A percentile compares a stretch with the other conserved stretches of the same genome.
Conservation (phyloP, 2,888 invertebrate species). For the Callyntrura guangdongensis region DNA sequence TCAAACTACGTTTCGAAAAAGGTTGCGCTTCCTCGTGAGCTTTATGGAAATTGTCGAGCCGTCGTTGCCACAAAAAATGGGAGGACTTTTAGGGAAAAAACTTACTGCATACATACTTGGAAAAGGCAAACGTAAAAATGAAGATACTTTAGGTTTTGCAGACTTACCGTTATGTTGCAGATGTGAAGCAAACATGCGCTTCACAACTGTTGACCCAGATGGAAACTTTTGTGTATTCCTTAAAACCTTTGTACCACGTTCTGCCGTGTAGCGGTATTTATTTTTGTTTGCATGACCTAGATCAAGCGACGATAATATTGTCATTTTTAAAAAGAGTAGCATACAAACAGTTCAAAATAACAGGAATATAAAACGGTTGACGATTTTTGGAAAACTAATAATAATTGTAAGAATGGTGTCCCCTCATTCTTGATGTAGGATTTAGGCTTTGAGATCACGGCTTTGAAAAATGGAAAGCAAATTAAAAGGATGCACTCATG, state of each 20-base stretch:
- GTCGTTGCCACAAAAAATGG: not conserved
- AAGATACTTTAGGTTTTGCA: not conserved
- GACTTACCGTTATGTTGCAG: conserved; percentile 32
- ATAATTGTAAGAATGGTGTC: not conserved
- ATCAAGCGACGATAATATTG: conserved; percentile 44
- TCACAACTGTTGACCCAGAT: conserved; percentile 61
- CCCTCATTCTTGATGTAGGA: not conserved
- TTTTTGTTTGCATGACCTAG: conserved; percentile 65
- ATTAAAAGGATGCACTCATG: conserved; percentile 42
- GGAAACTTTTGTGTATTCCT: conserved; percentile 45
- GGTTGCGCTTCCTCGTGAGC: conserved; percentile 36
- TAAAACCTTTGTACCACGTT: not conserved
- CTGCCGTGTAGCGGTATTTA: conserved; percentile 59
- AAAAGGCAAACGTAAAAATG: conserved; percentile 33
- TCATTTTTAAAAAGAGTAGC: not conserved
- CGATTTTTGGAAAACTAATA: not conserved
- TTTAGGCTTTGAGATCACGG: not conserved
- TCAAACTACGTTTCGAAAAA: not conserved
- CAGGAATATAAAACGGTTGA: conserved; percentile 24
- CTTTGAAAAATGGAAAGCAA: conserved; percentile 11
- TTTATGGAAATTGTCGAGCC: conserved; percentile 34
- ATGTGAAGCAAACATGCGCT: not conserved
- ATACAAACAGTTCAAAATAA: conserved; percentile 9
- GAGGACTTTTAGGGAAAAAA: conserved; percentile 14
- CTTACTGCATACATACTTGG: conserved; percentile 19